Base-by-base conservation (phyloP, 2,888 invertebrate species). In the Didymodactylos carnosus region DNA sequence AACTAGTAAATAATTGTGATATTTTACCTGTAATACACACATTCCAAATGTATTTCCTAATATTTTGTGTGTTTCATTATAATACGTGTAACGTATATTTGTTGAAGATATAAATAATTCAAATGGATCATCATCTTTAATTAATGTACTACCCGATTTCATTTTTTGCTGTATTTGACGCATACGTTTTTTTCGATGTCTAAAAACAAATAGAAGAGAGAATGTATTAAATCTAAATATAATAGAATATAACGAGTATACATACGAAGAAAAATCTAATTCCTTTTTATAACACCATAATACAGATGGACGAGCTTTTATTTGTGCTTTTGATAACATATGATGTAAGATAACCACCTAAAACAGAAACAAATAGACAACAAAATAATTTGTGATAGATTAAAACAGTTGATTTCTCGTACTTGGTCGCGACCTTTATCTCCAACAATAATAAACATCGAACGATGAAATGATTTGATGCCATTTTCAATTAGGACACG, bases 241-340 rank as follows among this genome's bases (percentile, higher is more conserved):
- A 53, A 73, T n/a, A 25, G 69, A 39, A 51, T 73, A 73, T 19
- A 29, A 71, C 16, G 16, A n/a, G 3, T 25, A 46, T 41, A 62
- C 62, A 8, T 3, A 83, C 90, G 90, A 90, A 84, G 90, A 90
- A 77, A 92, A 91, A 39, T 91, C 91, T 78, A 92, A 88, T 81
- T 93, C 91, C 88, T 95, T 87, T 80, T 98, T 99, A 83, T 98
- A 98, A 82, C 98, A 98, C 98, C 98, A 98, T 14, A 98, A 84
- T 1, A 99, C 93, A 62, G 90, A 89, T 0, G 97, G 97, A 51
- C 95, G 87, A 0, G 94, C 89, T 84, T 92, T 92, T 0, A 95
- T 90, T 71, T 89, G 88, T 1, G 95, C 91, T 85, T 98, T 98
- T 0, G 93, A 89, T 69, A 99, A 85, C 88, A 99, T 94, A 81